Evolutionary conservation across 2,113 vertebrate species (phyloP).

Genomic region (Seriola aureovittata): DNA sequence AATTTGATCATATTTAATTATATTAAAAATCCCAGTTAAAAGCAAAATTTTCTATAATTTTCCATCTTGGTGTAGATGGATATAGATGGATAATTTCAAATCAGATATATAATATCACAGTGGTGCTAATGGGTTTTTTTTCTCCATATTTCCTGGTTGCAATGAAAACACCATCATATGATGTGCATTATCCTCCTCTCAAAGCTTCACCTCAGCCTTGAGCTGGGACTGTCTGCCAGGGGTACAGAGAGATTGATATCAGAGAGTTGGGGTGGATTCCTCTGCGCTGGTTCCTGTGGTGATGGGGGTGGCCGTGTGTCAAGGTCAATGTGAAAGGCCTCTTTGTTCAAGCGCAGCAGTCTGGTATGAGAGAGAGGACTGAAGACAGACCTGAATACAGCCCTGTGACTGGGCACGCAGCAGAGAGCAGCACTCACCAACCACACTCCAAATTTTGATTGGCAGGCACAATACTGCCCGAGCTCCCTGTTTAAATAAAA

Average conservation of each 20-base stretch:
- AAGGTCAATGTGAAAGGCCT: slow-evolving; percentile 85
- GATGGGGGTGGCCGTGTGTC: slow-evolving; percentile 81
- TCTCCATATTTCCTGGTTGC: background rate
- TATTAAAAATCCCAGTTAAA: no score
- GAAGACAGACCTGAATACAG: slow-evolving; percentile 73
- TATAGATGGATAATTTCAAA: background rate
- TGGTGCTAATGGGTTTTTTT: background rate
- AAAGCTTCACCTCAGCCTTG: slow-evolving; percentile 49
- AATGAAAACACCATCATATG: slow-evolving; percentile 47
- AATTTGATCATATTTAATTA: background rate
- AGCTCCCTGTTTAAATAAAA: slow-evolving; percentile 43
- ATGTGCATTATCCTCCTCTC: slow-evolving; percentile 54
- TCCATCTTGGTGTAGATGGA: background rate
- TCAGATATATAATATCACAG: slow-evolving; percentile 1
- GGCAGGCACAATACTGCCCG: slow-evolving; percentile 47
- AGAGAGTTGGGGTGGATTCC: slow-evolving; percentile 77
- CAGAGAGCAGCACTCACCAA: slow-evolving; percentile 58
- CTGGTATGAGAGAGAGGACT: slow-evolving; percentile 71
- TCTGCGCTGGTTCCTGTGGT: slow-evolving; percentile 82
- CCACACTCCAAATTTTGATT: slow-evolving; percentile 73
- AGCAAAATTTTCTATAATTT: background rate
- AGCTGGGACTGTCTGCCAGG: slow-evolving; percentile 54
- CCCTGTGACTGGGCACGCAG: slow-evolving; percentile 70
- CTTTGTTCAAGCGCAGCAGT: slow-evolving; percentile 80
- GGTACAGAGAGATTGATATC: slow-evolving; percentile 77